A percentile compares a stretch with the other conserved stretches of the same genome.
Evolutionary conservation across 1,140 invertebrate species (phyloP).

Genomic region (Brachionus sp.): DNA sequence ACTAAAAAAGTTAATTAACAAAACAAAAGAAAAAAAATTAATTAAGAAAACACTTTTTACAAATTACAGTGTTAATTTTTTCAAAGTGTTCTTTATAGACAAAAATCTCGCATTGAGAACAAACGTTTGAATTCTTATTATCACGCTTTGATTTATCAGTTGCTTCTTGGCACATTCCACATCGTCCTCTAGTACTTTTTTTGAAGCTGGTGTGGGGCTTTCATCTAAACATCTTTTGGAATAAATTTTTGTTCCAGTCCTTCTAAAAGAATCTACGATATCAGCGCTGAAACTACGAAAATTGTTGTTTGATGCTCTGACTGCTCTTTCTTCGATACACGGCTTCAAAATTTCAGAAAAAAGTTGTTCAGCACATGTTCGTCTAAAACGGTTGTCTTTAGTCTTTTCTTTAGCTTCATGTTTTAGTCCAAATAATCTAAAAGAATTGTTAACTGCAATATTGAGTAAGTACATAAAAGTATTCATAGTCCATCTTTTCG

Average conservation of each 20-base stretch:
- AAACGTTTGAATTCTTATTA: neutral
- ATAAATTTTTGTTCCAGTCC: neutral
- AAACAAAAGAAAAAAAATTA: neutral
- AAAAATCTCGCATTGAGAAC: neutral
- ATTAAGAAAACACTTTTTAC: neutral
- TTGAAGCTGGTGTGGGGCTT: neutral
- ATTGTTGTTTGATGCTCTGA: neutral
- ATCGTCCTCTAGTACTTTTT: neutral
- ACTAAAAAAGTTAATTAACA: neutral
- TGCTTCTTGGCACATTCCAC: neutral
- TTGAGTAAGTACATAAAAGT: constrained; percentile 49
- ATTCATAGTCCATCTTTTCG: constrained; percentile 48
- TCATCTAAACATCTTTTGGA: neutral
- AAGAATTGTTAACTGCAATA: constrained; percentile 32
- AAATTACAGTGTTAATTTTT: neutral
- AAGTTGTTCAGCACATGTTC: too few species aligned
- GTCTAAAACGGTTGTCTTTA: neutral
- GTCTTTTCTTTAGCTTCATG: neutral
- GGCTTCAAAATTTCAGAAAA: neutral
- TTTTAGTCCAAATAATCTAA: neutral
- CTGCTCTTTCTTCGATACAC: neutral
- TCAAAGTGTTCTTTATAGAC: neutral
- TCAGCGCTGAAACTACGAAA: neutral
- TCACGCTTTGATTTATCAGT: neutral
- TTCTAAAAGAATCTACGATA: neutral